Percentiles rank a stretch among this genome's conserved stretches.
phyloP scores from a whole-genome alignment of 2,797 vertebrate genomes.

The Eleutherodactylus coqui region DNA sequence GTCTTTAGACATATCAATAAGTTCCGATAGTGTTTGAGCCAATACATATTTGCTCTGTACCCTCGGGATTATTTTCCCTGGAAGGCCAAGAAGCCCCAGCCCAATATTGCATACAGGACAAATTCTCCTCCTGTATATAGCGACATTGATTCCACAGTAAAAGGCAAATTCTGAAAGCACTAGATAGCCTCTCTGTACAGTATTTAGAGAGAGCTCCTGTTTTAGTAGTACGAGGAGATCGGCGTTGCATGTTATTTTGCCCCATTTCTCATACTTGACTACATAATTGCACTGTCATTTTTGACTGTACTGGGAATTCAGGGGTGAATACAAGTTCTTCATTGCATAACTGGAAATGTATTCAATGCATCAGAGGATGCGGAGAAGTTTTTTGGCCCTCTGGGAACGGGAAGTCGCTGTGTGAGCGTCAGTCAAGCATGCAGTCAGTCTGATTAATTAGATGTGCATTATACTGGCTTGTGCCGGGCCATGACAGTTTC shows the following conservation, averaged over 20 bases:
- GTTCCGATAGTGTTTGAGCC: no score
- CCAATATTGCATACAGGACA: no score
- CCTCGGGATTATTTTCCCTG: no score
- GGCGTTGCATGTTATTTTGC: not conserved
- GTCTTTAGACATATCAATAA: no score
- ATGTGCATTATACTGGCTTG: slow-evolving; percentile 33
- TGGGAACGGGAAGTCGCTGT: slow-evolving; percentile 52
- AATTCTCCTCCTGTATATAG: no score
- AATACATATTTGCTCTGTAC: no score
- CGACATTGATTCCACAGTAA: no score
- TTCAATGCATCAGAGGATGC: not conserved
- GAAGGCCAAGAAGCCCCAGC: no score
- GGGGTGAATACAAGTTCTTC: not conserved
- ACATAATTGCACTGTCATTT: not conserved
- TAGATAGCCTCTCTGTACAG: no score
- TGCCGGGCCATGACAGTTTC: slow-evolving; percentile 65
- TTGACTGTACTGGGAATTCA: slow-evolving; percentile 7
- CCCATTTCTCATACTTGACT: not conserved
- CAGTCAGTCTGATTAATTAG: slow-evolving; percentile 61
- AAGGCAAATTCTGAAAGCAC: no score
- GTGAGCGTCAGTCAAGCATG: slow-evolving; percentile 30
- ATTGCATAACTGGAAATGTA: not conserved
- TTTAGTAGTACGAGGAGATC: no score
- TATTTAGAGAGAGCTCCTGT: no score
- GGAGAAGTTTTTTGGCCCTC: slow-evolving; percentile 39